Percentiles rank a stretch among this genome's conserved stretches.
These are phyloP conservation scores for Ophioderma brevispina DNA, from an alignment of 35 echinoderm and acorn worm species.

Conservation along the genomic window DNA sequence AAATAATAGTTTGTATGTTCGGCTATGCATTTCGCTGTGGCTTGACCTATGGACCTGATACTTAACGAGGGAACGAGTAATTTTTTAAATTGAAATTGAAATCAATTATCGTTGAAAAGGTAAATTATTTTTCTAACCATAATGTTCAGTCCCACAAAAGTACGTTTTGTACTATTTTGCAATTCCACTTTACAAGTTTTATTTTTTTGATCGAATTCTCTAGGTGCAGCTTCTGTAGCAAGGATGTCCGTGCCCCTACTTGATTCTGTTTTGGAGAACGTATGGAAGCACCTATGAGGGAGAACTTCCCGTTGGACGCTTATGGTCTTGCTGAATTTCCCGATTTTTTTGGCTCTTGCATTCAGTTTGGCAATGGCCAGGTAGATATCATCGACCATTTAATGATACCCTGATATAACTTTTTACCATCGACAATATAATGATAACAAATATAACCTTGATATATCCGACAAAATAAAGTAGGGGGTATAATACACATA, in stretches of 20 bases:
- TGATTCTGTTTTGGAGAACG: slow-evolving; percentile 36
- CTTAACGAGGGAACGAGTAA: too few relatives aligned
- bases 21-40: too few relatives aligned
- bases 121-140: too few relatives aligned
- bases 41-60: too few relatives aligned
- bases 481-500: neutral
- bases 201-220: neutral
- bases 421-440: neutral
- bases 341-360: slow-evolving; percentile 50
- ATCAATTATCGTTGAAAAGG: too few relatives aligned
- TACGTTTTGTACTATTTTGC: too few relatives aligned
- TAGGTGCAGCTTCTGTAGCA: slow-evolving; percentile 67
- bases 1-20: too few relatives aligned
- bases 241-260: slow-evolving; percentile 54
- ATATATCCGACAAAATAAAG: neutral
- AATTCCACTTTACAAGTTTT: too few relatives aligned
- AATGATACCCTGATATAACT: neutral
- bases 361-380: slow-evolving; percentile 40
- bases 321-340: slow-evolving; percentile 62
- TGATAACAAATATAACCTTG: neutral
- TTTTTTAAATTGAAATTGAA: too few relatives aligned
- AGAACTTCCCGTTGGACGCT: slow-evolving; percentile 34
- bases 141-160: too few relatives aligned
- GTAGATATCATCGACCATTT: neutral
- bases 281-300: slow-evolving; percentile 38